Percentiles rank a stretch among this genome's conserved stretches.
Evolutionary conservation across 2,888 invertebrate genomes (phyloP).

Genomic region (Notocelia uddmanniana): DNA sequence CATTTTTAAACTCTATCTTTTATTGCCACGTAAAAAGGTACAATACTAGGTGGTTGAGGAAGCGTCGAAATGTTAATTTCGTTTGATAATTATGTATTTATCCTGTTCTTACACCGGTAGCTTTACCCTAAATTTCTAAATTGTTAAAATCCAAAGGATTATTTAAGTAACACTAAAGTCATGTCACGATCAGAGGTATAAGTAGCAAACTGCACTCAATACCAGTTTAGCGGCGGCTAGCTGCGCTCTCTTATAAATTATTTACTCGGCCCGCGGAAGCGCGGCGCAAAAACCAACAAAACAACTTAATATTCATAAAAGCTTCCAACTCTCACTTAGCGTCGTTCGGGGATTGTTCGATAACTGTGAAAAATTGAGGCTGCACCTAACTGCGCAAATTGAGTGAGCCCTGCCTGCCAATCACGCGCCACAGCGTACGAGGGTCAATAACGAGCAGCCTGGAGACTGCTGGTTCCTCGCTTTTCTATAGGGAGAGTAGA

Average conservation of each 20-base stretch:
- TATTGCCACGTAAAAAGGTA: too few species aligned
- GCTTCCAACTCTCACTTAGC: conserved; percentile 70
- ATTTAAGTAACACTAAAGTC: conserved; percentile 8
- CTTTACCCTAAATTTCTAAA: neutral
- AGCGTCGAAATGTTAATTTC: too few species aligned
- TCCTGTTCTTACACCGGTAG: too few species aligned
- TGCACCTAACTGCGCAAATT: conserved; percentile 77
- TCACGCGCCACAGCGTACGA: conserved; percentile 24
- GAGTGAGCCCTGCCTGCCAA: conserved; percentile 69
- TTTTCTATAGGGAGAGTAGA: neutral
- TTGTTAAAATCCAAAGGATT: neutral
- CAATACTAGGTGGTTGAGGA: too few species aligned
- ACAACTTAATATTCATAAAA: conserved; percentile 55
- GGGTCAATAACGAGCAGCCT: neutral
- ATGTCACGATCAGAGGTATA: conserved; percentile 22
- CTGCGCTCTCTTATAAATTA: conserved; percentile 13
- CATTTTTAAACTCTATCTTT: too few species aligned
- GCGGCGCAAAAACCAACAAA: conserved; percentile 40
- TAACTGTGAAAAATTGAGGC: conserved; percentile 80
- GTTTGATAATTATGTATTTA: too few species aligned
- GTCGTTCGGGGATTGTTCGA: conserved; percentile 71
- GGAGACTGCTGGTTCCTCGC: conserved; percentile 1
- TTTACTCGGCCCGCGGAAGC: conserved; percentile 7
- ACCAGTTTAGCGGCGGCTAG: neutral
- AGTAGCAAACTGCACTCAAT: neutral